These are phyloP conservation scores for Apamea sordens DNA, from an alignment of 2,888 invertebrate species.

Conservation along the genomic window DNA sequence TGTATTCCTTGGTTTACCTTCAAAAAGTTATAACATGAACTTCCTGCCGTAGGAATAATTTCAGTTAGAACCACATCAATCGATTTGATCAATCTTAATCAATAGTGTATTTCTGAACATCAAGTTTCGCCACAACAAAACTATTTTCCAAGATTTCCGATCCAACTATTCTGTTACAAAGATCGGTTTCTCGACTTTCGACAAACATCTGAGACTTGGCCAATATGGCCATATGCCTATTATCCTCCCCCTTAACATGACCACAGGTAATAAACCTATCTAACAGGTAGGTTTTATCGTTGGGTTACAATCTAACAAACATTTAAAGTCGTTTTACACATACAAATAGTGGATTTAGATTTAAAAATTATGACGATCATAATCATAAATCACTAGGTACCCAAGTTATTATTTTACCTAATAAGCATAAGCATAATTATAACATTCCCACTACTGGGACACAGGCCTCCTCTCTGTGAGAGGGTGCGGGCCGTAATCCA, in stretches of 20 bases:
- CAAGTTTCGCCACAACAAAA: conserved; percentile 6
- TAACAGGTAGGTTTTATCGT: not conserved
- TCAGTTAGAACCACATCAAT: not conserved
- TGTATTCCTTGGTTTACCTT: not conserved
- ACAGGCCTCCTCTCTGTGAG: no score
- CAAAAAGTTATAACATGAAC: not conserved
- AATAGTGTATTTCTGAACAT: not conserved
- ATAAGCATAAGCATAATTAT: no score
- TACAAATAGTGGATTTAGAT: not conserved
- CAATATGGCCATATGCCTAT: not conserved
- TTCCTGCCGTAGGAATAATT: not conserved
- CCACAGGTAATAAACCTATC: not conserved
- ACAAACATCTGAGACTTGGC: not conserved
- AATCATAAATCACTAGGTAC: not conserved
- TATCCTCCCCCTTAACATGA: not conserved
- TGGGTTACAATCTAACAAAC: conserved; percentile 11
- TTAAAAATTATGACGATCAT: not conserved
- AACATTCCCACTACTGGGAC: no score
- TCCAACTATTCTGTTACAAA: not conserved
- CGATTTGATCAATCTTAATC: not conserved
- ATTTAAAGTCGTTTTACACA: not conserved
- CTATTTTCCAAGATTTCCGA: conserved; percentile 14
- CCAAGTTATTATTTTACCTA: not conserved
- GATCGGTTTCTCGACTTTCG: not conserved
- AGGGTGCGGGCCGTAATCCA: no score